Percentiles rank a stretch among this genome's conserved stretches.
Evolutionary conservation across 2,888 invertebrate genomes (phyloP).

Genomic region (Limenitis camilla): DNA sequence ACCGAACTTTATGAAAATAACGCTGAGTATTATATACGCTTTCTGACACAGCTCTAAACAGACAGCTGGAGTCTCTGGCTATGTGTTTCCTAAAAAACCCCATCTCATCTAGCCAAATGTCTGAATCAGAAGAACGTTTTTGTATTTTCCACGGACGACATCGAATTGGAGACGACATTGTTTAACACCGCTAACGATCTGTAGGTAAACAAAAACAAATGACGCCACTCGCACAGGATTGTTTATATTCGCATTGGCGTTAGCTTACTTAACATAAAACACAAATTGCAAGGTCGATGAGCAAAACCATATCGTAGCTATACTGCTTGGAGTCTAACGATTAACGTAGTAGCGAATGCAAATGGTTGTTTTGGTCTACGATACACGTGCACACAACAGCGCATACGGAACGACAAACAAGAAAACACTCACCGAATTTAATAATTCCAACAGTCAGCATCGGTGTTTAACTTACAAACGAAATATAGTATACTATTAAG

Average conservation of each 20-base stretch:
- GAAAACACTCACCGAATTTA: constrained; percentile 57
- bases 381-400: constrained; percentile 61
- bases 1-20: constrained; percentile 82
- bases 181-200: constrained; percentile 56
- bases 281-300: constrained; percentile 4
- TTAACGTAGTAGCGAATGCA: constrained; percentile 41
- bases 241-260: constrained; percentile 1
- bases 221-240: constrained; percentile 39
- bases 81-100: constrained; percentile 91
- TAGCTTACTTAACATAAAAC: not conserved
- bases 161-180: constrained; percentile 65
- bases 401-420: constrained; percentile 34
- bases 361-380: constrained; percentile 70
- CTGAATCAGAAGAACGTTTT: constrained; percentile 71
- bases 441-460: constrained; percentile 61
- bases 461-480: constrained; percentile 42
- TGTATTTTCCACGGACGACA: constrained; percentile 68
- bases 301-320: constrained; percentile 67
- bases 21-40: constrained; percentile 82
- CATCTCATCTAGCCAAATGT: constrained; percentile 85
- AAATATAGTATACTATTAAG: constrained; percentile 8
- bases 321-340: constrained; percentile 30
- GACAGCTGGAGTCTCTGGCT: constrained; percentile 89
- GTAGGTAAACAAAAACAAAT: constrained; percentile 72
- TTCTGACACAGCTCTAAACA: constrained; percentile 92